Conservation (phyloP, 2,888 invertebrate species). For the Epirrhoe alternata region DNA sequence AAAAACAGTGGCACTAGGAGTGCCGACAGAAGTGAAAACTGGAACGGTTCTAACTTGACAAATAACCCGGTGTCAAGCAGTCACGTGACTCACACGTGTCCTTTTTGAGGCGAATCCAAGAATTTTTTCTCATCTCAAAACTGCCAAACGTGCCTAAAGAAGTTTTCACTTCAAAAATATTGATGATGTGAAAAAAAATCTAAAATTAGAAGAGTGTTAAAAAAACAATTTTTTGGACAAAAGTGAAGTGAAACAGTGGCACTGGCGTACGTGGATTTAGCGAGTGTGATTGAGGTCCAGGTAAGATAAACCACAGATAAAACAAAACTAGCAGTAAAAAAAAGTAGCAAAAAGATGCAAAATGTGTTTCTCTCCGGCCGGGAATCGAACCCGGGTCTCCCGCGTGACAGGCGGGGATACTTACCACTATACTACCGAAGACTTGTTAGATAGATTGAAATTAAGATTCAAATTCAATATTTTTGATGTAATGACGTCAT, state of each 20-base stretch:
- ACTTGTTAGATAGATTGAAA: slow-evolving; percentile 7
- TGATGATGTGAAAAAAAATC: no score
- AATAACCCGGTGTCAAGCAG: no score
- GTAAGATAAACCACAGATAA: slow-evolving; percentile 65
- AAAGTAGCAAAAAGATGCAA: slow-evolving; percentile 38
- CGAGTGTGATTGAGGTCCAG: slow-evolving; percentile 91
- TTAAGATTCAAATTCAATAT: slow-evolving; percentile 6
- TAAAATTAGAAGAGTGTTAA: slow-evolving; percentile 20
- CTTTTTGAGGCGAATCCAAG: no score
- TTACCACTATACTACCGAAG: slow-evolving; percentile 86
- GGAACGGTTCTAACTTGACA: no score
- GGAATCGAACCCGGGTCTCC: slow-evolving; percentile 86
- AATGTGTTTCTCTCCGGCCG: slow-evolving; percentile 74
- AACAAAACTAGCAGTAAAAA: not conserved
- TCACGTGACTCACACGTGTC: no score
- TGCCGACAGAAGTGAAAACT: no score
- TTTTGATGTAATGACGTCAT: not conserved
- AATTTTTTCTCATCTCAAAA: no score
- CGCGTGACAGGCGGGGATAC: slow-evolving; percentile 86
- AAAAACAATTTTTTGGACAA: slow-evolving; percentile 46
- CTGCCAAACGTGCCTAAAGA: no score
- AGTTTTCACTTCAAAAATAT: no score
- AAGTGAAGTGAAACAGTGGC: slow-evolving; percentile 82
- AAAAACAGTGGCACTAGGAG: no score
- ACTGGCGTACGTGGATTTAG: slow-evolving; percentile 90